Conservation (phyloP, 2,888 invertebrate genomes). For the Crioceris asparagi region DNA sequence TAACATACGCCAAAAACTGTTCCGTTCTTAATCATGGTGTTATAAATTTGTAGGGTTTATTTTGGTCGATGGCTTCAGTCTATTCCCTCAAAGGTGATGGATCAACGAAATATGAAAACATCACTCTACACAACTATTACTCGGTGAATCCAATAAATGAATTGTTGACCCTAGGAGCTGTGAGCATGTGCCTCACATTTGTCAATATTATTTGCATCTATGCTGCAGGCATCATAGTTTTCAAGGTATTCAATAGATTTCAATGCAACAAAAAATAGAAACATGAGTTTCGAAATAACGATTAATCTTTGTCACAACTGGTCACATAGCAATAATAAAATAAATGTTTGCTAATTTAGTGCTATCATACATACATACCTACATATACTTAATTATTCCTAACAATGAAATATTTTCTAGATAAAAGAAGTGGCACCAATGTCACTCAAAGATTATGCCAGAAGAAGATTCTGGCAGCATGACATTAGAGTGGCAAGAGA, state of each 20-base stretch:
- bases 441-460: conserved; percentile 36
- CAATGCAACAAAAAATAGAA: no score
- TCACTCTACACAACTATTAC: conserved; percentile 42
- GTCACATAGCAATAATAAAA: no score
- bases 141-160: conserved; percentile 51
- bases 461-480: conserved; percentile 49
- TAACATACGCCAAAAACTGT: not conserved
- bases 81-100: conserved; percentile 42
- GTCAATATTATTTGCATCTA: conserved; percentile 67
- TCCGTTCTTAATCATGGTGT: not conserved
- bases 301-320: no score
- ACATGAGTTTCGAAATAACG: no score
- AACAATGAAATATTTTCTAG: no score
- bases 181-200: conserved; percentile 61
- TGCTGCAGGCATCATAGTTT: conserved; percentile 54
- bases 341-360: no score
- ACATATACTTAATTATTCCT: no score
- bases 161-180: conserved; percentile 50
- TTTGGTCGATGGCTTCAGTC: conserved; percentile 53
- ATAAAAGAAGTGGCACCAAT: conserved; percentile 52
- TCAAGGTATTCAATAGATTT: conserved; percentile 48
- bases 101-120: conserved; percentile 34
- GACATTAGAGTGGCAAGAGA: conserved; percentile 51
- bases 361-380: no score
- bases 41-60: conserved; percentile 43